Conservation (phyloP, 2,113 vertebrate genomes). For the Notothenia coriiceps region DNA sequence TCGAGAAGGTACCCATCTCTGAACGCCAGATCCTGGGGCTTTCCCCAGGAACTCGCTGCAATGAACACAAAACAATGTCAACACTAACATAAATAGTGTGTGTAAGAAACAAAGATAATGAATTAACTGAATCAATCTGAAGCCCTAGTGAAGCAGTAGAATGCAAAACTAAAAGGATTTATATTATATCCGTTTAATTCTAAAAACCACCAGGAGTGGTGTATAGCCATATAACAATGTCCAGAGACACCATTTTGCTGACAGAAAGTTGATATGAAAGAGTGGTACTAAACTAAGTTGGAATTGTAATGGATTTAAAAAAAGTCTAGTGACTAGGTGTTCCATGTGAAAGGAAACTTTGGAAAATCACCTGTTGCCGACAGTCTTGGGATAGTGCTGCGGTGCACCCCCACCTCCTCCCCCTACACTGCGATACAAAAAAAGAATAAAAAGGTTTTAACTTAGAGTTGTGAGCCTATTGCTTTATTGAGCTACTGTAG, state of each 20-base stretch:
- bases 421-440: slow-evolving; percentile 89
- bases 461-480: slow-evolving; percentile 18
- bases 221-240: neutral
- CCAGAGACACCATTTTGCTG: neutral
- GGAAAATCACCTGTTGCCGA: slow-evolving; percentile 92
- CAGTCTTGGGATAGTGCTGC: slow-evolving; percentile 99
- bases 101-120: neutral
- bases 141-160: neutral
- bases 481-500: neutral
- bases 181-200: neutral
- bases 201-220: neutral
- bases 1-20: slow-evolving; percentile 99
- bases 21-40: slow-evolving; percentile 98
- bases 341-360: slow-evolving; percentile 14
- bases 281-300: neutral
- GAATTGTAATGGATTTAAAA: neutral
- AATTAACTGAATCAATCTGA: neutral
- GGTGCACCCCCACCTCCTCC: slow-evolving; percentile 99
- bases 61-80: slow-evolving; percentile 26
- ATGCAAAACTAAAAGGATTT: neutral
- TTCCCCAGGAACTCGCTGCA: slow-evolving; percentile 99
- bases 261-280: neutral
- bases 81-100: neutral
- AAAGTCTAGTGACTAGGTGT: neutral
- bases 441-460: slow-evolving; percentile 33